Evolutionary conservation across 2,797 vertebrate genomes (phyloP).

Genomic region (Adelosebastes latens): DNA sequence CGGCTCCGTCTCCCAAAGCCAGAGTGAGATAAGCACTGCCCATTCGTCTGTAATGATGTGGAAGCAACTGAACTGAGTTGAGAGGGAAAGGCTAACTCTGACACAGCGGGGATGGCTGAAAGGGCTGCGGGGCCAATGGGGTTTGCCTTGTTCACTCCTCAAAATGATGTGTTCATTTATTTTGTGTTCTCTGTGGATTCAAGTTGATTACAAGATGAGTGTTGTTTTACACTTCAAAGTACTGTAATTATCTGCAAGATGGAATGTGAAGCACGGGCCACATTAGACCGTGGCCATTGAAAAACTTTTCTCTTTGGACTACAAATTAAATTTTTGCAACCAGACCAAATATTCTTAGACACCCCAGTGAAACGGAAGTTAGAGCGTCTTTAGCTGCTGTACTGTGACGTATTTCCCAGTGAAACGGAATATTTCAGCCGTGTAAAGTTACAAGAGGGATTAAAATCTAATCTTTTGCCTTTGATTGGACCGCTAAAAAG

Average conservation of each 20-base stretch:
- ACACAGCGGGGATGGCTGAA: conserved; percentile 42
- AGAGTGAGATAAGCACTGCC: conserved; percentile 76
- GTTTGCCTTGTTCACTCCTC: conserved; percentile 39
- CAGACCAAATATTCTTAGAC: background rate
- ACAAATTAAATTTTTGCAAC: conserved; percentile 24
- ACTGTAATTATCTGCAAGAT: conserved; percentile 30
- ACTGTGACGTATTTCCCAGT: background rate
- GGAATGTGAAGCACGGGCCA: conserved; percentile 8
- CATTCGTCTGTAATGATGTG: conserved; percentile 82
- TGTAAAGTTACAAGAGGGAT: background rate
- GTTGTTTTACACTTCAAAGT: conserved; percentile 39
- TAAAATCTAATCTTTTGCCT: background rate
- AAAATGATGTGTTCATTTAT: conserved; percentile 47
- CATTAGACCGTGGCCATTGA: conserved; percentile 3
- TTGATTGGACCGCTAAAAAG: background rate
- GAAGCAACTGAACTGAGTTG: conserved; percentile 68
- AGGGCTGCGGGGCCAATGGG: conserved; percentile 17
- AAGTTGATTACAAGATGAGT: conserved; percentile 47
- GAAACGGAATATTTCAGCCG: background rate
- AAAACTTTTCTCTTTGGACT: conserved; percentile 33
- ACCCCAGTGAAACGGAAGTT: background rate
- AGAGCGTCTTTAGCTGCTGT: background rate
- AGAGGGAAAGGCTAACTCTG: conserved; percentile 62
- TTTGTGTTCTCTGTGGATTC: conserved; percentile 44
- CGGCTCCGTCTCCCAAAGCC: conserved; percentile 74